These are phyloP conservation scores for Cephus spinipes DNA, from an alignment of 2,888 invertebrate genomes.

Conservation along the genomic window DNA sequence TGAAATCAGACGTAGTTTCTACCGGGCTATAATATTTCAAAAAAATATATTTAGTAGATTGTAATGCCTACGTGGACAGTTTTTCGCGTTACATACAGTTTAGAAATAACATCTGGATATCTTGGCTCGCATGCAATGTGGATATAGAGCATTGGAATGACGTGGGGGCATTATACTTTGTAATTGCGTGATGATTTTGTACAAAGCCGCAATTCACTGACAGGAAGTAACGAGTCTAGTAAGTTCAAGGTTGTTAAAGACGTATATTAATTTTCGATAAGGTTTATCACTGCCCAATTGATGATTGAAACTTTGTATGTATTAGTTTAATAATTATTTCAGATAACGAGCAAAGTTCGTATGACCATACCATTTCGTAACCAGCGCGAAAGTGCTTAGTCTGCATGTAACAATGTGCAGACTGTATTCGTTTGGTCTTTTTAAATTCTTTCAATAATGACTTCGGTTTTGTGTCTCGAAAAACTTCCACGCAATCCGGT, in stretches of 20 bases:
- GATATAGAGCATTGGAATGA: background rate
- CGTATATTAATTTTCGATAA: background rate
- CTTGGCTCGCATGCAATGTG: background rate
- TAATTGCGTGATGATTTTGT: constrained; percentile 27
- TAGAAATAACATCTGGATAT: background rate
- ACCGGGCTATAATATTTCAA: too few species aligned
- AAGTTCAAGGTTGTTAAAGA: background rate
- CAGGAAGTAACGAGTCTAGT: constrained; percentile 18
- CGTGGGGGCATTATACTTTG: constrained; percentile 32
- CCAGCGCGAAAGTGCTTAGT: background rate
- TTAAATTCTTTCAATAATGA: background rate
- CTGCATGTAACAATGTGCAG: background rate
- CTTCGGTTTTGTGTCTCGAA: background rate
- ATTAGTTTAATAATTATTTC: background rate
- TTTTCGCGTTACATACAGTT: background rate
- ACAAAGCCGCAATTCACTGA: constrained; percentile 42
- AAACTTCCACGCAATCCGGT: background rate
- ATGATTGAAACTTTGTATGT: background rate
- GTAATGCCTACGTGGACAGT: background rate
- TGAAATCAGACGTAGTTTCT: too few species aligned
- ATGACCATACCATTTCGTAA: background rate
- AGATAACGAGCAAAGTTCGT: background rate
- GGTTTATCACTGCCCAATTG: background rate
- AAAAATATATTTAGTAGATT: too few species aligned
- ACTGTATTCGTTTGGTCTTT: background rate